Evolutionary conservation across 2,113 vertebrate species (phyloP), one percentile per base, ranked within the genome.

Genomic region (Noctilio leporinus): DNA sequence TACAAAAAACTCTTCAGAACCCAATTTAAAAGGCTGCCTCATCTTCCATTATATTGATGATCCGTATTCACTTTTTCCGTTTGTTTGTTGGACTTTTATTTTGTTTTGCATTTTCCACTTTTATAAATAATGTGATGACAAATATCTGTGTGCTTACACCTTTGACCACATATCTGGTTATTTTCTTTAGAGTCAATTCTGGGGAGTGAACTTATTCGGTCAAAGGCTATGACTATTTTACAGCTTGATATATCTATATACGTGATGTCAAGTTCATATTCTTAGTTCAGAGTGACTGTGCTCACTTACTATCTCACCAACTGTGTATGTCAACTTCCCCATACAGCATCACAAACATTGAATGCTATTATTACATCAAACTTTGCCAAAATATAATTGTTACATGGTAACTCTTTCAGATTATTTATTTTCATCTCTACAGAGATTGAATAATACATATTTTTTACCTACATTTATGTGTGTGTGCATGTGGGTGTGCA

Each of bases 111-210:
- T 75, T 75, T 72, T 80, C 10, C 10, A 57, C 10, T 75, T 88
- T 64, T 45, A 77, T 53, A 89, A 95, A 76, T 76, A 55, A 95
- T 64, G 28, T 20, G 70, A 59, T 76, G 77, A 78, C 59, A 69
- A 47, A 75, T 59, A 82, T 83, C 69, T 78, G 24, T 28, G 35
- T 69, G 87, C 57, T 86, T 77, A 51, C 47, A 53, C 45, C 80
- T 95, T 83, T 90, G 81, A 86, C 70, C 30, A 87, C 49, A 22
- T 59, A 76, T 89, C 87, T 96, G 80, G 82, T 55, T 84, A 92
- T 93, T 93, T 93, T 96, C 94, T 82, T 96, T 93, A 95, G 96
- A 96, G 82, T 72, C 92, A 84, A 95, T 96, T 92, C 87, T 47
- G 80, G 95, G 94, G 92, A 92, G 90, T 95, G 51, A 85, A 83